Evolutionary conservation across 2,113 vertebrate genomes (phyloP), one percentile per base, ranked within the genome.

Genomic region (Hypomesus transpacificus): DNA sequence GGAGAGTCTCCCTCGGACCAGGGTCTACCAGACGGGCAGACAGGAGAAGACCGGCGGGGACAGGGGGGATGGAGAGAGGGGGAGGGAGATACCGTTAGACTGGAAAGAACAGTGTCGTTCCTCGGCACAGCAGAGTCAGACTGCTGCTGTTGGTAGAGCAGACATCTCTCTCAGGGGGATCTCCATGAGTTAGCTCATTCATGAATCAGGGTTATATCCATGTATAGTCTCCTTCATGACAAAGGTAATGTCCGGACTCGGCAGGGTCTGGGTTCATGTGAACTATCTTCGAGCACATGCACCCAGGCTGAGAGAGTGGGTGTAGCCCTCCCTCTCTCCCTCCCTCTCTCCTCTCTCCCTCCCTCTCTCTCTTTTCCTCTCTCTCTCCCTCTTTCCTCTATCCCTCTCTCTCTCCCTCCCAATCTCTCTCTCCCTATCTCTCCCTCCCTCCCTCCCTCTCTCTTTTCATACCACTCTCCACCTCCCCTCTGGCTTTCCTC

Each of bases 1-100:
- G 90, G 73, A 98, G 66, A 0, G 93, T 95, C 18, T 95, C 94
- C 57, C 91, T 34, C 39, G 39, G 8, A 46, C 39, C 1, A 0
- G 39, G 6, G 39, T 4, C 39, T 46, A 2, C 1, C 31, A 91
- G 52, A 18, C 52, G 4, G 52, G 3, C 9, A 46, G 52, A 8
- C 3, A 14, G 13, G 20, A 31, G 59, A 20, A 64, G 11, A 51
- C 3, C 70, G 75, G 50, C 53, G 8, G 39, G 3, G 7, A 28
- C 20, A 24, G 9, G 28, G 22, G 24, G n/a, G 22, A 34, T 14
- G 59, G 53, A 54, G 16, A 28, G 28, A 34, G 24, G 31, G 22
- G 31, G 24, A 34, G 61, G 26, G 28, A 63, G 61, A 17, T 17
- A 34, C 24, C 3, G 26, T 63, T 31, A 63, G 14, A n/a, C 24